Percentiles rank a stretch among this genome's conserved stretches.
phyloP scores from a whole-genome alignment of 1,140 invertebrate genomes.

The Drosophila tristis region DNA sequence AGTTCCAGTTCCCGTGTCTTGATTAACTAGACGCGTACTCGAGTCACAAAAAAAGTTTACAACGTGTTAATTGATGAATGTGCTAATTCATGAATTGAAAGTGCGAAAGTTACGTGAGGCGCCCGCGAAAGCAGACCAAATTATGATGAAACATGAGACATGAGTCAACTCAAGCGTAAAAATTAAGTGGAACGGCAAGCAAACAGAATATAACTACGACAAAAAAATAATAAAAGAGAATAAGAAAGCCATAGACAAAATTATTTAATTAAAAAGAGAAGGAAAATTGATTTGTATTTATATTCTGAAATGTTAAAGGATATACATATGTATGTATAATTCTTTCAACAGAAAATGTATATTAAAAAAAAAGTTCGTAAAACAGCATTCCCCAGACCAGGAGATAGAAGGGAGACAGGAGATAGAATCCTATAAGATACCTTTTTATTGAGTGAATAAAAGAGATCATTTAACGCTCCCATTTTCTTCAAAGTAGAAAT shows the following conservation, averaged over 20 bases:
- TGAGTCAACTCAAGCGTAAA: conserved; percentile 30
- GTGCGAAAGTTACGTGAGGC: conserved; percentile 42
- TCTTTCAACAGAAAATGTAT: too few species aligned
- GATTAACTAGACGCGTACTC: too few species aligned
- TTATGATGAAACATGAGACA: conserved; percentile 25
- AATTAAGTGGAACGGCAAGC: conserved; percentile 16
- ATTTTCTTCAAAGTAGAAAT: neutral
- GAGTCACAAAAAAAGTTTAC: neutral
- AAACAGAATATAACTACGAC: conserved; percentile 11
- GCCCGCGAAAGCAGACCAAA: conserved; percentile 4
- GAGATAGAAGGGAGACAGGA: too few species aligned
- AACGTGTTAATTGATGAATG: conserved; percentile 52
- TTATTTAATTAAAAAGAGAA: neutral
- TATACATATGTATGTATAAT: too few species aligned
- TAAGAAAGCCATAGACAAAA: neutral
- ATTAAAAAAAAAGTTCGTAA: too few species aligned
- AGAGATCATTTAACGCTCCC: too few species aligned
- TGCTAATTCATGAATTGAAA: conserved; percentile 54
- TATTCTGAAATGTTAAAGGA: too few species aligned
- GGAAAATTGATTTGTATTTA: too few species aligned
- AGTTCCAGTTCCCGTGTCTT: neutral
- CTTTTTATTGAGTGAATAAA: too few species aligned
- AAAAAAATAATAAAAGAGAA: neutral
- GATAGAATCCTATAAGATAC: too few species aligned
- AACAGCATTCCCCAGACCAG: too few species aligned